Base-by-base conservation (phyloP, 1,140 invertebrate genomes). In the Spodoptera frugiperda region DNA sequence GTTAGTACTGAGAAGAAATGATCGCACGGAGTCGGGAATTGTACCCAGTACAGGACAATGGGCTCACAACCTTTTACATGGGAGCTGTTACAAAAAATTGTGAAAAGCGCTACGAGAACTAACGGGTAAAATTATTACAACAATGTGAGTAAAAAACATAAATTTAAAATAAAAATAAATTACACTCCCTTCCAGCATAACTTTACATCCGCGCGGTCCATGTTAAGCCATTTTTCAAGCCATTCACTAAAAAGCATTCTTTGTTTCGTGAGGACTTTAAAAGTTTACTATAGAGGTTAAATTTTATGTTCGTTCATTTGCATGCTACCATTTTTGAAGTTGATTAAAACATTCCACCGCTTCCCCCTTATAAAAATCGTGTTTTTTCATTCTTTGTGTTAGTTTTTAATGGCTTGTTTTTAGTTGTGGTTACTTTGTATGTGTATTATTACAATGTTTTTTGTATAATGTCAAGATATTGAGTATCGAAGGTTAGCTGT, bases 191-290 rank as follows among this genome's bases (percentile, higher is more conserved):
- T 73, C 55, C 48, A 67, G 73, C 11, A 53, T 12, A 0, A 39
- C 15, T 55, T 46, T 63, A 71, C 17, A 44, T 53, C 67, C 2
- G 1, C 12, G 49, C 1, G 12, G 49, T 49, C 39, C 49, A 55
- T 67, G 71, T 77, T 77, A 70, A 77, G 54, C 78, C 75, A 77
- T 80, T 80, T 80, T 80, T 80, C 75, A 77, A 77, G 61, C 39
- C 65, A 70, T 74, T 80, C 74, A 76, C 78, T 79, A 77, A 79
- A 33, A 77, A 75, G 75, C 78, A 59, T 77, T 80, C 78, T 80
- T 77, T 80, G 78, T 77, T 70, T 74, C 57, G 39, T 39, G 11
- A 3, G 4, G 51, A 70, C 65, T 78, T 78, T 73, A 67, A 74
- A 73, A 65, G 30, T 57, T 73, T 55, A 67, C 63, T 39, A 71